A percentile compares a stretch with the other conserved stretches of the same genome.
These are phyloP conservation scores for Drosophila lowei DNA, from an alignment of 1,140 invertebrate species.

Conservation along the genomic window DNA sequence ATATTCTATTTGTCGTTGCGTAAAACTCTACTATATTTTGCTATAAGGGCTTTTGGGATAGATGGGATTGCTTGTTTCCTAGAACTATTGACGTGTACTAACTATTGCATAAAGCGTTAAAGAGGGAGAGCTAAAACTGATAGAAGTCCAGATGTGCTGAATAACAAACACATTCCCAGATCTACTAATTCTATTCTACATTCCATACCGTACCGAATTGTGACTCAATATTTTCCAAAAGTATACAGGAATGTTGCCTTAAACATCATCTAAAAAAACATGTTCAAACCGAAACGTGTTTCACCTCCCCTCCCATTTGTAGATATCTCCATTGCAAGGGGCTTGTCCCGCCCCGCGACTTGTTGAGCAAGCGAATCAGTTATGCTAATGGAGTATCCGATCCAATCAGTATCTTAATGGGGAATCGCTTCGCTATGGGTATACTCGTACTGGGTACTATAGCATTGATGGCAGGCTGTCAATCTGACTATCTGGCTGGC, in stretches of 20 bases:
- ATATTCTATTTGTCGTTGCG: conserved; percentile 6
- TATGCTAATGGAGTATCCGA: conserved; percentile 48
- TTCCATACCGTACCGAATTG: too few relatives aligned
- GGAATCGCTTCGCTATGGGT: conserved; percentile 2
- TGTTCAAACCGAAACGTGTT: conserved; percentile 22
- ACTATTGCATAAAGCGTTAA: too few relatives aligned
- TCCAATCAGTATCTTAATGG: conserved; percentile 53
- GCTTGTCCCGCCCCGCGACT: conserved; percentile 25
- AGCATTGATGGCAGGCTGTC: too few relatives aligned
- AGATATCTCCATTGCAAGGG: conserved; percentile 14
- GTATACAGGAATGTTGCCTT: too few relatives aligned
- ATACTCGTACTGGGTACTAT: too few relatives aligned
- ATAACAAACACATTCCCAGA: too few relatives aligned
- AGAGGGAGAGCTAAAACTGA: too few relatives aligned
- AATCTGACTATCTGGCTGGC: background rate
- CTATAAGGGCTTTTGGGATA: background rate
- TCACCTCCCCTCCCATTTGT: background rate
- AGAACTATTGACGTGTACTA: too few relatives aligned
- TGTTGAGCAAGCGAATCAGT: conserved; percentile 30
- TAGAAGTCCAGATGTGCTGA: too few relatives aligned
- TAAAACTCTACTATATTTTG: background rate
- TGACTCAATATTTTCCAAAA: too few relatives aligned
- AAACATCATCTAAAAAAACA: background rate
- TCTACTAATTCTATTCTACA: too few relatives aligned
- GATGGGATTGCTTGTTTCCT: too few relatives aligned